phyloP scores from a whole-genome alignment of 2,113 vertebrate genomes.

The Cheirogaleus medius region DNA sequence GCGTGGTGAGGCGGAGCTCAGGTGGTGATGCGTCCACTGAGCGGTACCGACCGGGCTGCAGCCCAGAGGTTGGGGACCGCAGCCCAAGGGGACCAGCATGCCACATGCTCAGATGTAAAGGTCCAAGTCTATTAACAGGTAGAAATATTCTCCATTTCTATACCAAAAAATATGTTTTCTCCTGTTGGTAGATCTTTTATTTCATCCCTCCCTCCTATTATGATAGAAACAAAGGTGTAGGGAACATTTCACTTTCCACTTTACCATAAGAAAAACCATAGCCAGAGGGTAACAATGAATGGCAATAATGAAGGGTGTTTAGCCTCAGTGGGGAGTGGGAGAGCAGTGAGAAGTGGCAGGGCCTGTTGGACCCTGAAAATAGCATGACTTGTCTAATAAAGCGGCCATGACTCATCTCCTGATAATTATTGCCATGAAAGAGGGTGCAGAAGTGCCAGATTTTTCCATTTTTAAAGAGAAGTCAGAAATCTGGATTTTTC shows the following conservation, averaged over 20 bases:
- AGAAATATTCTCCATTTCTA: neutral
- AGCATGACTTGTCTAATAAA: neutral
- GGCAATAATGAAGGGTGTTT: neutral
- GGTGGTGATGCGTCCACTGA: too few relatives aligned
- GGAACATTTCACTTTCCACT: neutral
- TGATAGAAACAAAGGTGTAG: neutral
- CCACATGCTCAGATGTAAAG: neutral
- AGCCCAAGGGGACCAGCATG: neutral
- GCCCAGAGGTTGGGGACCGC: too few relatives aligned
- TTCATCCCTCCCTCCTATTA: neutral
- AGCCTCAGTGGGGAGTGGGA: neutral
- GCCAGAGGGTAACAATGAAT: neutral
- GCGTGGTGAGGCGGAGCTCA: too few relatives aligned
- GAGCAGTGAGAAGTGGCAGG: neutral
- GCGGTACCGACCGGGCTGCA: too few relatives aligned
- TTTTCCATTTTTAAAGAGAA: slow-evolving; percentile 20
- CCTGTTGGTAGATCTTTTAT: neutral
- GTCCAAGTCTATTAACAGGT: neutral
- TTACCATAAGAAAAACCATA: neutral
- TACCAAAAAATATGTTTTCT: neutral
- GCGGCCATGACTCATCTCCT: neutral
- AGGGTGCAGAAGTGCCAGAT: neutral
- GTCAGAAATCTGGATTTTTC: neutral
- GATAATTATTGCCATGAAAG: neutral
- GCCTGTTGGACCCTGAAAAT: neutral